Conservation (phyloP, 2,797 vertebrate genomes). For the Austrolebias charrua region DNA sequence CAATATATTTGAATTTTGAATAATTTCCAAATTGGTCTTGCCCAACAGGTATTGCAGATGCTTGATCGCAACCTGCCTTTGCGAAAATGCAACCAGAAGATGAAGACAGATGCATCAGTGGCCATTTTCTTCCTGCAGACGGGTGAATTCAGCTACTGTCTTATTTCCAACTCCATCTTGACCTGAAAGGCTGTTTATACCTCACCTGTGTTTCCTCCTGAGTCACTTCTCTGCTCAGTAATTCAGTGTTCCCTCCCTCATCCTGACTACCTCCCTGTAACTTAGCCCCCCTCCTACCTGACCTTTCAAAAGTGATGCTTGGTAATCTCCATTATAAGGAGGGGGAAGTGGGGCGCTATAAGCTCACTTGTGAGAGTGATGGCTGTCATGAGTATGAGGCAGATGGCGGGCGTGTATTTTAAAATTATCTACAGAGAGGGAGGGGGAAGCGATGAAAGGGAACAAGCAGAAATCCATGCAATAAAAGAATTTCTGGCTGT, state of each 20-base stretch:
- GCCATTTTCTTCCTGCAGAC: constrained; percentile 31
- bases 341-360: no score
- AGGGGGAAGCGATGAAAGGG: constrained; percentile 14
- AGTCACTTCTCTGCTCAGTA: constrained; percentile 12
- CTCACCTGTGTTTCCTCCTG: constrained; percentile 11
- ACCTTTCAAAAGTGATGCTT: constrained; percentile 54
- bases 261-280: constrained; percentile 17
- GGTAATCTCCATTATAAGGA: constrained; percentile 40
- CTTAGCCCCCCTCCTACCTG: constrained; percentile 49
- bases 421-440: constrained; percentile 11
- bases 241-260: constrained; percentile 32
- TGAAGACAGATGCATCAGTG: constrained; percentile 39
- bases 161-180: constrained; percentile 42
- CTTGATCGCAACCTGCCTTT: no score
- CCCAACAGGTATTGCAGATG: no score
- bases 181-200: constrained; percentile 21
- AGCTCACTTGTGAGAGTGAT: constrained; percentile 54
- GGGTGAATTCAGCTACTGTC: constrained; percentile 39
- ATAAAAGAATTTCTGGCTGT: constrained; percentile 13
- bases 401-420: constrained; percentile 43
- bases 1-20: no score
- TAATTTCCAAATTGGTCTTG: no score
- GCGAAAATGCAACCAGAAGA: background rate
- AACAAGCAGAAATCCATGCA: constrained; percentile 23
- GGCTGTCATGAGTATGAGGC: constrained; percentile 46